Percentiles rank a stretch among this genome's conserved stretches.
These are phyloP conservation scores for Erebia ligea DNA, from an alignment of 2,888 invertebrate species.

Conservation along the genomic window DNA sequence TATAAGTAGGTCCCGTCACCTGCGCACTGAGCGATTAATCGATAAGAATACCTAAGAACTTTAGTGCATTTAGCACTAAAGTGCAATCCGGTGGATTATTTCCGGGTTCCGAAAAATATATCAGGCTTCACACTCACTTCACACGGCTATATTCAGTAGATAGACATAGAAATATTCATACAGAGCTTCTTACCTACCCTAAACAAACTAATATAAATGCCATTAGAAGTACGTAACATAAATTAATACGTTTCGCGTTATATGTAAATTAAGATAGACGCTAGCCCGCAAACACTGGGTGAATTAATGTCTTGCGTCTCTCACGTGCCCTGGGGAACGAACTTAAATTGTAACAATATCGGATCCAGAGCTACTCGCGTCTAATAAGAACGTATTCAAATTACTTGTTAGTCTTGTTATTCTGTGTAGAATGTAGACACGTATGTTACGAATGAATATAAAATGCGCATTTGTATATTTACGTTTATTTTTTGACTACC, in stretches of 20 bases:
- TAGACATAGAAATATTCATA: no score
- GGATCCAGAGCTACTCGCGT: constrained; percentile 40
- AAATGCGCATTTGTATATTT: neutral
- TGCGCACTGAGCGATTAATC: no score
- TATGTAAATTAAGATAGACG: constrained; percentile 71
- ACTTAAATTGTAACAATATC: constrained; percentile 54
- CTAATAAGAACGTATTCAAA: constrained; percentile 49
- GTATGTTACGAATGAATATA: constrained; percentile 28
- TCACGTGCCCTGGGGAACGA: constrained; percentile 49
- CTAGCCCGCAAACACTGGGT: constrained; percentile 67
- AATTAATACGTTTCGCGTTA: constrained; percentile 56
- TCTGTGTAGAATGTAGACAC: constrained; percentile 20
- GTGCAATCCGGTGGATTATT: no score
- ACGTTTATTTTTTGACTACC: neutral
- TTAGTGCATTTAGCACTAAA: no score
- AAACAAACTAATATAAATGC: constrained; percentile 24
- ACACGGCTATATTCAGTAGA: no score
- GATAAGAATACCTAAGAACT: no score
- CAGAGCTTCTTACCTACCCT: constrained; percentile 11
- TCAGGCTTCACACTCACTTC: no score
- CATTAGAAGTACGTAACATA: constrained; percentile 48
- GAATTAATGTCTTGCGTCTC: constrained; percentile 65
- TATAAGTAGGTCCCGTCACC: no score
- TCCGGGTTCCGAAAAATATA: no score
- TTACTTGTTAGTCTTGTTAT: constrained; percentile 41